phyloP scores from a whole-genome alignment of 2,113 vertebrate genomes.

The Gambusia affinis region DNA sequence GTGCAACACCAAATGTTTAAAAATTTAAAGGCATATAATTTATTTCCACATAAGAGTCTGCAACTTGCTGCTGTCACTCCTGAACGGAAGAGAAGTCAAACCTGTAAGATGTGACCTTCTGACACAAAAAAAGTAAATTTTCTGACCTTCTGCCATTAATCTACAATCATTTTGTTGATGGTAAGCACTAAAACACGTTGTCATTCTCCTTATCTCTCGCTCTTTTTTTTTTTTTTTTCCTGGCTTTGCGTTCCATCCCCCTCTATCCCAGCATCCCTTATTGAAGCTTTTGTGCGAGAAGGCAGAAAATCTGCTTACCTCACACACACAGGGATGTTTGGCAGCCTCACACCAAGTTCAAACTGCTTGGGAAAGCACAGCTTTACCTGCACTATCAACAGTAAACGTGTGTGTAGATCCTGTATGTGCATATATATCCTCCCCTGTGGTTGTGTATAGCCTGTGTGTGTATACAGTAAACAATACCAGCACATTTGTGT shows the following conservation, averaged over 20 bases:
- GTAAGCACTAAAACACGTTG: constrained; percentile 51
- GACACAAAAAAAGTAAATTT: constrained; percentile 10
- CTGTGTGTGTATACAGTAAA: constrained; percentile 44
- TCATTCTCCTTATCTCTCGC: constrained; percentile 40
- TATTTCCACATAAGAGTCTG: too few species aligned
- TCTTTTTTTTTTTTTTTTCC: background rate
- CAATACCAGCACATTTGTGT: constrained; percentile 29
- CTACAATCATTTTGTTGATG: constrained; percentile 37
- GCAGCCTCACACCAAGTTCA: constrained; percentile 66
- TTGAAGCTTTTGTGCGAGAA: constrained; percentile 73
- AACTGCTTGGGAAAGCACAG: constrained; percentile 67
- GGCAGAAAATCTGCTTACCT: constrained; percentile 79
- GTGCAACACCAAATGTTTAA: too few species aligned
- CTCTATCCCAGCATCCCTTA: constrained; percentile 36
- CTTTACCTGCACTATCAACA: constrained; percentile 64
- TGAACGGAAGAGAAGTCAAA: background rate
- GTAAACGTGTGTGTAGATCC: constrained; percentile 15
- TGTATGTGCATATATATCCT: background rate
- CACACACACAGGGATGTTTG: constrained; percentile 64
- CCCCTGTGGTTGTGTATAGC: background rate
- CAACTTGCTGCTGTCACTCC: too few species aligned
- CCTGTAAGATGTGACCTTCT: constrained; percentile 6
- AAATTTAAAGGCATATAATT: background rate
- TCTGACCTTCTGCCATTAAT: constrained; percentile 33
- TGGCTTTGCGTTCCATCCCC: background rate